Base-by-base conservation (phyloP, 1,140 invertebrate species). In the Lepidurus arcticus region DNA sequence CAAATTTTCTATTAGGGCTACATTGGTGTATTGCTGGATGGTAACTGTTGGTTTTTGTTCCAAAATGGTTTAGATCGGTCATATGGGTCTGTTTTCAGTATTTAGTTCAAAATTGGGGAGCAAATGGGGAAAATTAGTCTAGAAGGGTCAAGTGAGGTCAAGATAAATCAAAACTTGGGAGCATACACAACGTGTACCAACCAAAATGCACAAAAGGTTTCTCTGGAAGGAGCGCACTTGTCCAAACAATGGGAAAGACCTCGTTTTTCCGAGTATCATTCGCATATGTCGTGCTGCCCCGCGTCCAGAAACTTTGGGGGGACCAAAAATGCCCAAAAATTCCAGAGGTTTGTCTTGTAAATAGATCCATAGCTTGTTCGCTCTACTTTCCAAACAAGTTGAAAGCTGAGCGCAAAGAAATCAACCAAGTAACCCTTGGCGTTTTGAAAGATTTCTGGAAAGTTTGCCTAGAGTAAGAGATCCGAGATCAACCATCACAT, bases 321-420 rank as follows among this genome's bases (percentile, higher is more conserved):
- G 5, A n/a, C 53, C 53, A 13, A 21, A 65, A 65, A 65, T 21
- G 34, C 2, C 21, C 21, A 21, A 65, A 65, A 65, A 65, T 21
- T 21, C 53, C 53, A 65, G 7, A 65, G 8, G 53, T 65, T 65
- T 65, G 53, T 21, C 8, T 21, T 7, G 53, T 65, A 65, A 65
- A 65, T 65, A 65, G 53, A 65, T 65, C 53, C 53, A 65, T 65
- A 65, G 53, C 53, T 65, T 65, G 53, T 65, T 34, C 53, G 53
- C 53, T 65, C 53, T 21, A 65, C 21, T 65, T 65, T 65, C 53
- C 53, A 65, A 65, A 65, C 53, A 65, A 65, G 53, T 65, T 65
- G 53, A 65, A 65, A 65, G 53, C 53, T 65, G 53, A 65, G 53
- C 53, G 53, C 21, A 21, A 21, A 65, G 53, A 65, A 65, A 65